Conservation (phyloP, 1,140 invertebrate species). For the Drosophila ficusphila region DNA sequence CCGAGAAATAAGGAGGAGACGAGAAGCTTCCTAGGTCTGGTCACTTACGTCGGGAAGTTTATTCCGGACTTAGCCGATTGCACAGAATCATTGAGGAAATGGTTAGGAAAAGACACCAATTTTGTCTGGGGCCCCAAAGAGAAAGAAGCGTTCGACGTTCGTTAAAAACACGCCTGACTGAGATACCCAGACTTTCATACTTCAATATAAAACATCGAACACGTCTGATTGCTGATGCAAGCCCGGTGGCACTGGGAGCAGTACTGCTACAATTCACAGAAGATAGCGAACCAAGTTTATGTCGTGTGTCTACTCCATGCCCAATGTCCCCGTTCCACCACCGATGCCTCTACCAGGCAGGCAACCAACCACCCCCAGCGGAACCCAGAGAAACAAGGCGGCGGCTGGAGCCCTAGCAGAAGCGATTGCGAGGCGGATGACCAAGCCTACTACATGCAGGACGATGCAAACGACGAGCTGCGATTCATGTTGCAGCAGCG, state of each 20-base stretch:
- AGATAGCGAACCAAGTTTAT: slow-evolving; percentile 6
- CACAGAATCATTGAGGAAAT: slow-evolving; percentile 29
- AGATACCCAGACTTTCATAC: slow-evolving; percentile 26
- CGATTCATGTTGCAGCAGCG: too few species aligned
- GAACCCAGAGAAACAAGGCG: too few species aligned
- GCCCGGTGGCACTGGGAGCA: slow-evolving; percentile 56
- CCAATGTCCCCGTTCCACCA: too few species aligned
- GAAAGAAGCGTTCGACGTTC: slow-evolving; percentile 22
- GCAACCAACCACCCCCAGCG: too few species aligned
- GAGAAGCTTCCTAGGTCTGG: slow-evolving; percentile 71
- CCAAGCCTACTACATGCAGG: too few species aligned
- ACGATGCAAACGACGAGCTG: too few species aligned
- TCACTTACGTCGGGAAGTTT: slow-evolving; percentile 73
- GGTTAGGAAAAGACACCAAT: slow-evolving; percentile 16
- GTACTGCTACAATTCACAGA: slow-evolving; percentile 56
- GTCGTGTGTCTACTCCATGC: too few species aligned
- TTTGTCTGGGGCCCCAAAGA: slow-evolving; percentile 26
- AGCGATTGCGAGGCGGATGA: too few species aligned
- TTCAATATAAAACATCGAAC: slow-evolving; percentile 31
- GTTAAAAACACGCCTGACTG: slow-evolving; percentile 27
- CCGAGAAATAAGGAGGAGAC: slow-evolving; percentile 61
- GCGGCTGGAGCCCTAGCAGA: too few species aligned
- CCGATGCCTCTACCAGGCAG: too few species aligned
- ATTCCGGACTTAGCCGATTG: slow-evolving; percentile 51
- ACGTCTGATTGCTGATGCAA: slow-evolving; percentile 63